Evolutionary conservation across 2,888 invertebrate species (phyloP).

Genomic region (Euzophera pinguis): DNA sequence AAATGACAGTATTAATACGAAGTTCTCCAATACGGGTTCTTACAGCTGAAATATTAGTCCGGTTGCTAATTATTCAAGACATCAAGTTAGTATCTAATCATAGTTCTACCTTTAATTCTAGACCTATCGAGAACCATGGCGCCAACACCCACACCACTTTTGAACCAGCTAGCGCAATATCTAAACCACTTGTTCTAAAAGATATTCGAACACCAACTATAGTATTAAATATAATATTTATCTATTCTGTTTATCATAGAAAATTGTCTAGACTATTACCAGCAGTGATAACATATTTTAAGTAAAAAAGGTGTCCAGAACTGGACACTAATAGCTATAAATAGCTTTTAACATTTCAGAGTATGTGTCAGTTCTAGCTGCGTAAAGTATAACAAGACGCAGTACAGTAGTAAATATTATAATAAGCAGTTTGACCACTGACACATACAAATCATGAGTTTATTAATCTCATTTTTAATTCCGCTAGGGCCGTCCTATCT

Average conservation of each 20-base stretch:
- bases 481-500: too few species aligned
- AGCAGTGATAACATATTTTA: too few species aligned
- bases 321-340: too few species aligned
- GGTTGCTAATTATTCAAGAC: slow-evolving; percentile 18
- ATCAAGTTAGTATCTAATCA: slow-evolving; percentile 14
- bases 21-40: slow-evolving; percentile 7
- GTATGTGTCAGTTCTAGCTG: too few species aligned
- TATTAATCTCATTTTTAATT: too few species aligned
- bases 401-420: too few species aligned
- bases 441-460: too few species aligned
- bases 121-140: slow-evolving; percentile 18
- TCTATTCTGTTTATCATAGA: neutral
- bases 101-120: slow-evolving; percentile 13
- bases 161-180: slow-evolving; percentile 27
- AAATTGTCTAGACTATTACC: too few species aligned
- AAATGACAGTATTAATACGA: neutral
- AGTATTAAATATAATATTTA: neutral
- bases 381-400: too few species aligned
- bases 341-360: too few species aligned
- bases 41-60: slow-evolving; percentile 4
- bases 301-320: too few species aligned
- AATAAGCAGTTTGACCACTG: too few species aligned
- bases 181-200: slow-evolving; percentile 11
- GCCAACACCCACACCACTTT: slow-evolving; percentile 23
- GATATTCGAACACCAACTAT: neutral